Conservation (phyloP, 1,140 invertebrate genomes). For the Diachasma alloeum region DNA sequence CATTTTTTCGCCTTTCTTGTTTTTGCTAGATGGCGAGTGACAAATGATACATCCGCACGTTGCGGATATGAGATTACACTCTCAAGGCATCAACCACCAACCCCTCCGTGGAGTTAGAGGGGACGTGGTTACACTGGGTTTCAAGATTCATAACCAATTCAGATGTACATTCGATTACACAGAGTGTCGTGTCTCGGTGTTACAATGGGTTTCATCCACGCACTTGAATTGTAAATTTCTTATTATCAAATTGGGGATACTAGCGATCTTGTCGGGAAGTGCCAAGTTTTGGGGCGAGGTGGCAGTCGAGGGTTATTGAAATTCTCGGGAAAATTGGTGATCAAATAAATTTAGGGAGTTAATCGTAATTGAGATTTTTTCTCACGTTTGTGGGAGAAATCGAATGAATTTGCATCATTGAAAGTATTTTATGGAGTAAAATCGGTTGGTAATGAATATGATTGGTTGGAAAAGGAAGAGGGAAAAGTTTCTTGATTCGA, state of each 20-base stretch:
- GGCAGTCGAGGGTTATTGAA: neutral
- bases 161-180: slow-evolving; percentile 30
- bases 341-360: neutral
- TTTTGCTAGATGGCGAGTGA: neutral
- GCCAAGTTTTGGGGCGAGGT: neutral
- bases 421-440: no score
- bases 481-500: no score
- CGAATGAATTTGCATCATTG: no score
- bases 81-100: neutral
- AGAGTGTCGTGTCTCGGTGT: neutral
- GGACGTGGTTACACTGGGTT: neutral
- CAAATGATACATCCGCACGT: neutral
- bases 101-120: neutral
- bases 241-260: slow-evolving; percentile 23
- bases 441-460: no score
- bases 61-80: neutral
- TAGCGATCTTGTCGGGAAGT: neutral
- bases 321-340: neutral
- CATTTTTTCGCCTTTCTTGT: neutral
- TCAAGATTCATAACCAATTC: slow-evolving; percentile 25
- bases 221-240: slow-evolving; percentile 33
- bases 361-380: neutral
- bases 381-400: no score
- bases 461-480: no score
- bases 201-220: slow-evolving; percentile 26